phyloP scores from a whole-genome alignment of 2,888 invertebrate genomes.

The Neocrepidodera transversa region DNA sequence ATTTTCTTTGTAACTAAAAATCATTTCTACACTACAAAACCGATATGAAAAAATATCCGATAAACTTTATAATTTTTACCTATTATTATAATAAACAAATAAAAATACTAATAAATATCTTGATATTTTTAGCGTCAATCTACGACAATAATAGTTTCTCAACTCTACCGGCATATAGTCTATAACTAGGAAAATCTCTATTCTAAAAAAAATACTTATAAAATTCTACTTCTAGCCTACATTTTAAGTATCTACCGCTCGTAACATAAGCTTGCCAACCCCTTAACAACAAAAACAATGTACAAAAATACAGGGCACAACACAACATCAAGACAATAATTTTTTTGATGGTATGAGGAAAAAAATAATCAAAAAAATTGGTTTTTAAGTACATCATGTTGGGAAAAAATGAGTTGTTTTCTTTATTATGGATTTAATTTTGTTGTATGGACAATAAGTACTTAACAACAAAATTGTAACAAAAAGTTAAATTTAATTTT shows the following conservation, averaged over 20 bases:
- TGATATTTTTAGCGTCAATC: no score
- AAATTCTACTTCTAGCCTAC: slow-evolving; percentile 45
- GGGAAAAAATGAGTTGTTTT: slow-evolving; percentile 5
- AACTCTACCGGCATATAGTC: not conserved
- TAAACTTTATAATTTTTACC: no score
- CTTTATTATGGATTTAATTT: no score
- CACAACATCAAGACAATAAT: slow-evolving; percentile 54
- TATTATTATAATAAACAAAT: no score
- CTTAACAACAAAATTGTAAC: no score
- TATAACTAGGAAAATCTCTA: slow-evolving; percentile 19
- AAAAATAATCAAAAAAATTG: slow-evolving; percentile 12
- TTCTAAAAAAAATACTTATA: slow-evolving; percentile 22
- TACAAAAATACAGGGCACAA: slow-evolving; percentile 61
- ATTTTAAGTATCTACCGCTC: slow-evolving; percentile 49
- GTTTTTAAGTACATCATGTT: slow-evolving; percentile 16
- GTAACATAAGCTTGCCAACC: slow-evolving; percentile 60
- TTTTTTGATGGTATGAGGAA: slow-evolving; percentile 21
- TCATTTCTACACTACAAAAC: no score
- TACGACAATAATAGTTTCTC: no score
- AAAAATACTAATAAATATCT: not conserved
- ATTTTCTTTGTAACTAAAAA: no score
- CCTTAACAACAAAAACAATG: slow-evolving; percentile 56
- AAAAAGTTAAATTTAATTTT: no score
- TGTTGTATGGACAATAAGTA: not conserved
- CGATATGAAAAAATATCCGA: no score